A percentile compares a stretch with the other conserved stretches of the same genome.
These are phyloP conservation scores for Musca vetustissima DNA, from an alignment of 1,140 invertebrate species.

Conservation along the genomic window DNA sequence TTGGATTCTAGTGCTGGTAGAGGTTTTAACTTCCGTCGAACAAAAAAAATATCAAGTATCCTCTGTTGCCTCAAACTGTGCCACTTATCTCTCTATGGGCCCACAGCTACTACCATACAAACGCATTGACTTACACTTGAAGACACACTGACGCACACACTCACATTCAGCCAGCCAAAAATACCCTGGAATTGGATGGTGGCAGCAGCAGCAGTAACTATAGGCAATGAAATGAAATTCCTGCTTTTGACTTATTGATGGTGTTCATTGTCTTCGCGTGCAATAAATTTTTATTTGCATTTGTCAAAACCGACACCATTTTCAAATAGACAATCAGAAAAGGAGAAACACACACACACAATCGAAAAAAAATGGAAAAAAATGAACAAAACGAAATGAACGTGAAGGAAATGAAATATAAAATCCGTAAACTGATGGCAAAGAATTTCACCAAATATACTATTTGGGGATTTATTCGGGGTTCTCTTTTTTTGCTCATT, in stretches of 20 bases:
- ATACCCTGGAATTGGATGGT: too few species aligned
- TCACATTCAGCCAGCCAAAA: neutral
- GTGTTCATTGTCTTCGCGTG: constrained; percentile 32
- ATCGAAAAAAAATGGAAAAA: neutral
- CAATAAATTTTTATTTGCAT: constrained; percentile 33
- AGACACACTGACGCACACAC: neutral
- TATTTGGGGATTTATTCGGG: too few species aligned
- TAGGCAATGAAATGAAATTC: constrained; percentile 51
- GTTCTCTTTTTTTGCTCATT: too few species aligned
- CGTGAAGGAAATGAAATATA: neutral
- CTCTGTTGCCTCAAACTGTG: neutral
- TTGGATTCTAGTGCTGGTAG: too few species aligned
- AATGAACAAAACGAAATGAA: neutral
- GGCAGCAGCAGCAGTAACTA: neutral
- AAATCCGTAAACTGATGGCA: too few species aligned
- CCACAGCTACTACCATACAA: neutral
- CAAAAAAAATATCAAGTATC: neutral
- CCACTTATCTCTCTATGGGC: neutral
- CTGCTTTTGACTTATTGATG: constrained; percentile 56
- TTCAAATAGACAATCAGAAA: constrained; percentile 19
- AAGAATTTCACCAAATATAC: too few species aligned
- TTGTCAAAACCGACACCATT: constrained; percentile 30
- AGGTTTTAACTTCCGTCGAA: neutral
- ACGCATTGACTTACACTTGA: neutral
- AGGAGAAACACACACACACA: neutral